Evolutionary conservation across 2,888 invertebrate genomes (phyloP), one percentile per base, ranked within the genome.

Genomic region (Leucozona laternaria): DNA sequence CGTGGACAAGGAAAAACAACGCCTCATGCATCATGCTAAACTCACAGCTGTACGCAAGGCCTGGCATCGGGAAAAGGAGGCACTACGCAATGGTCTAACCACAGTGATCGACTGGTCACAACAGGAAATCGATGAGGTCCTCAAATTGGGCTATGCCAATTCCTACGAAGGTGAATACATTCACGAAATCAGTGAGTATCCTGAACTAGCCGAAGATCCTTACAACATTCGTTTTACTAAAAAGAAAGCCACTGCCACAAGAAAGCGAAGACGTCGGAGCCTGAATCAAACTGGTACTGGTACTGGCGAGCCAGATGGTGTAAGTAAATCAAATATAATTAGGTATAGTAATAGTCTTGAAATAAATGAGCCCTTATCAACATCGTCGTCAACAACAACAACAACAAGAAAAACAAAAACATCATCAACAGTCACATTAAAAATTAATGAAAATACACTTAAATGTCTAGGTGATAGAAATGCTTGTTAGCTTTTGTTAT

Each of bases 191-290:
- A 95, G 96, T 89, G 94, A 95, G 82, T 98, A 98, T 93, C 98
- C 98, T 0, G 98, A 98, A 92, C 94, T 98, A 71, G 97, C 98
- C 72, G 98, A 98, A 93, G 98, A 98, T 93, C 98, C 98, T 8
- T 97, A 97, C 93, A 98, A 98, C 93, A 95, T 99, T 87, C 95
- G 96, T 90, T 97, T 98, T 92, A 95, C 96, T 53, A 97, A 97
- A 93, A 96, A 96, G 93, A 95, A 96, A 90, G 94, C 94, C 37
- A 95, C 96, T 88, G 94, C 95, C 89, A 94, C 95, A 84, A 95
- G 96, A 91, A 95, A 96, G 86, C 94, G 96, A 86, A 94, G 96
- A 90, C 90, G 92, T 48, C 90, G 90, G 79, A 89, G 89, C 78
- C 77, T 76, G 72, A 75, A 72, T 10, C 73, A 77, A 17, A 73